These are phyloP conservation scores for Abrostola tripartita DNA, from an alignment of 2,888 invertebrate species.

Conservation along the genomic window DNA sequence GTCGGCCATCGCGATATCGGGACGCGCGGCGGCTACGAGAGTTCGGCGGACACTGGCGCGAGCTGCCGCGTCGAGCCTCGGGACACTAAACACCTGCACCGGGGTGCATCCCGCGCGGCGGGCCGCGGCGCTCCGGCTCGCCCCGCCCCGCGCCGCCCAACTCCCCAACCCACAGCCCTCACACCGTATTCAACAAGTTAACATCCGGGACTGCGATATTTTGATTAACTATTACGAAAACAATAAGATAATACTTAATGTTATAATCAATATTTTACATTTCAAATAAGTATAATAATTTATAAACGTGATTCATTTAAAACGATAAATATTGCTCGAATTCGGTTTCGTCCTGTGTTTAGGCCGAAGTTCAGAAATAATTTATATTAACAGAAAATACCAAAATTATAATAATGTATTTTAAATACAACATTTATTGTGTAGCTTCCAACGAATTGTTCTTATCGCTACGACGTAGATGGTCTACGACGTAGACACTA, in stretches of 20 bases:
- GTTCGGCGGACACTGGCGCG: not conserved
- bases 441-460: too few relatives aligned
- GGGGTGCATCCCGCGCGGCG: constrained; percentile 11
- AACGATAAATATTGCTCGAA: too few relatives aligned
- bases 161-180: not conserved
- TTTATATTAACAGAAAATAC: too few relatives aligned
- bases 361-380: too few relatives aligned
- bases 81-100: constrained; percentile 4
- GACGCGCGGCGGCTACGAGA: not conserved
- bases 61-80: not conserved
- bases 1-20: not conserved
- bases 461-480: not conserved
- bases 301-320: too few relatives aligned
- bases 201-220: not conserved
- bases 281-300: too few relatives aligned
- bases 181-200: constrained; percentile 4
- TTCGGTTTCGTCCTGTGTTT: too few relatives aligned
- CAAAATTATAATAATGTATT: too few relatives aligned
- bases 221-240: not conserved
- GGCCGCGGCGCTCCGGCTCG: not conserved
- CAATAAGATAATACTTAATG: too few relatives aligned
- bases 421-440: too few relatives aligned
- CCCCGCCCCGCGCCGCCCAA: constrained; percentile 20
- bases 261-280: too few relatives aligned
- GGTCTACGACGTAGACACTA: not conserved